phyloP scores from a whole-genome alignment of 2,797 vertebrate genomes.

The Pseudochromis fuscus region DNA sequence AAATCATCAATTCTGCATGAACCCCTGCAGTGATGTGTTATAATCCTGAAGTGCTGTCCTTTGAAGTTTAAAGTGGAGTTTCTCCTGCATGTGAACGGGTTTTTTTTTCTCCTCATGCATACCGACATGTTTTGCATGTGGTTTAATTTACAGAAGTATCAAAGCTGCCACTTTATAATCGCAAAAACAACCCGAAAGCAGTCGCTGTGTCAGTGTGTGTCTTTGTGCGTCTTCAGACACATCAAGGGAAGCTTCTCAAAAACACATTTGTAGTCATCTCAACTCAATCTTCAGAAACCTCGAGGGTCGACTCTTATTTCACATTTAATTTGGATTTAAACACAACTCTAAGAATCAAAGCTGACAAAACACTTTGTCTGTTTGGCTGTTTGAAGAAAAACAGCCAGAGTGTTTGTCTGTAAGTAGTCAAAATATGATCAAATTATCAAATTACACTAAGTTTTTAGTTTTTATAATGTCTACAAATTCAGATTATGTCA shows the following conservation, averaged over 20 bases:
- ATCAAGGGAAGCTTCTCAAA: conserved; percentile 14
- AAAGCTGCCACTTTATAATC: conserved; percentile 31
- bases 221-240: conserved; percentile 5
- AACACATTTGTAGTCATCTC: background rate
- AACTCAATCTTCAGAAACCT: background rate
- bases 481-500: background rate
- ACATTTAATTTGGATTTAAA: background rate
- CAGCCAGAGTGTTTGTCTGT: background rate
- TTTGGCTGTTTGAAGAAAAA: background rate
- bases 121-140: conserved; percentile 10
- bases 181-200: conserved; percentile 31
- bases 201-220: background rate
- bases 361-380: background rate
- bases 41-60: conserved; percentile 40
- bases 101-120: background rate
- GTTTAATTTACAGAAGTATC: conserved; percentile 37
- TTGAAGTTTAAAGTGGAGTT: conserved; percentile 64
- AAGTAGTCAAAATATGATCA: background rate
- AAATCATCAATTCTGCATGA: conserved; percentile 53
- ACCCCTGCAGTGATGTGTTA: conserved; percentile 47
- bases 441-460: background rate
- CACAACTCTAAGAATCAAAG: background rate
- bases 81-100: conserved; percentile 1
- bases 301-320: background rate
- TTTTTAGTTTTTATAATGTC: background rate